phyloP scores from a whole-genome alignment of 2,888 invertebrate genomes.

The Synanthedon tipuliformis region DNA sequence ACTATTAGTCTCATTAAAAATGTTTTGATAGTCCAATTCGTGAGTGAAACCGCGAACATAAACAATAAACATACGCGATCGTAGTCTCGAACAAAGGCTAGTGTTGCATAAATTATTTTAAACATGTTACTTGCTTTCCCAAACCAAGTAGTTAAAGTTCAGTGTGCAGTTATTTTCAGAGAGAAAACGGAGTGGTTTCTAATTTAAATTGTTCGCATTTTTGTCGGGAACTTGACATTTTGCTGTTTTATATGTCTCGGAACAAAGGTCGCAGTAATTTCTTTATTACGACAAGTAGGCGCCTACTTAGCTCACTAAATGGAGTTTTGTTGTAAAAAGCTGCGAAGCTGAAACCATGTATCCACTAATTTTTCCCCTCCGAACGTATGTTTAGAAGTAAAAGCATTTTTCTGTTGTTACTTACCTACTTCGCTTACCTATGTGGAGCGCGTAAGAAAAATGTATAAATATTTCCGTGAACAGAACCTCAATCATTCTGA shows the following conservation, averaged over 20 bases:
- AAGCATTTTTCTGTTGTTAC: conserved; percentile 19
- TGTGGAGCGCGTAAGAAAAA: conserved; percentile 8
- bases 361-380: conserved; percentile 7
- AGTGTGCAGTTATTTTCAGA: too few species aligned
- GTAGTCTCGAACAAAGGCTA: too few species aligned
- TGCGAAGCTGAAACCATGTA: conserved; percentile 16
- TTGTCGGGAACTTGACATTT: too few species aligned
- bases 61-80: too few species aligned
- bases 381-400: conserved; percentile 13
- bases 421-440: conserved; percentile 3
- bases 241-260: conserved; percentile 5
- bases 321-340: conserved; percentile 36
- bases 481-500: conserved; percentile 9
- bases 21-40: too few species aligned
- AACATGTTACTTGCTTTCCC: too few species aligned
- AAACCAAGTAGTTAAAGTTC: too few species aligned
- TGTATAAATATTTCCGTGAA: conserved; percentile 12
- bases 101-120: too few species aligned
- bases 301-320: conserved; percentile 27
- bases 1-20: too few species aligned
- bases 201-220: too few species aligned
- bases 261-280: conserved; percentile 30
- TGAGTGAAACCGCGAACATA: too few species aligned
- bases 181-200: too few species aligned
- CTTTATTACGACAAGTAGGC: conserved; percentile 23